These are phyloP conservation scores for Heloderma charlesbogerti DNA, from an alignment of 2,113 vertebrate species.

Conservation along the genomic window DNA sequence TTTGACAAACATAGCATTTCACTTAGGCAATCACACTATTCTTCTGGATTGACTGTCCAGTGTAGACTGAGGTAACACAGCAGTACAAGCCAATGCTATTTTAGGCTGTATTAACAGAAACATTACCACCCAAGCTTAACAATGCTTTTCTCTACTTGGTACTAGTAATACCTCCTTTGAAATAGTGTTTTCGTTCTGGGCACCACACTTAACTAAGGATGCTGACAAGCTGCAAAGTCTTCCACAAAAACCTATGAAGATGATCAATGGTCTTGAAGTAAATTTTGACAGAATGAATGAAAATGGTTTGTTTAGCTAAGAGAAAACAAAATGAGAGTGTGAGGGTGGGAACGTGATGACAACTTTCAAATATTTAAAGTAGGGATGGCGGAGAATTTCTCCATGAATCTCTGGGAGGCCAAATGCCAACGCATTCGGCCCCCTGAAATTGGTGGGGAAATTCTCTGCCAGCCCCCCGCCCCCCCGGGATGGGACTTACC, in stretches of 20 bases:
- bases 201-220: background rate
- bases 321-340: background rate
- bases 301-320: background rate
- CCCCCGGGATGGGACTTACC: too few species aligned
- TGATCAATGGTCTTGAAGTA: background rate
- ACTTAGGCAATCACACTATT: background rate
- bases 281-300: background rate
- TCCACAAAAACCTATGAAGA: background rate
- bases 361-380: slow-evolving; percentile 3
- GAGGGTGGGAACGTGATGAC: background rate
- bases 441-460: too few species aligned
- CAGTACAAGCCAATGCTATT: background rate
- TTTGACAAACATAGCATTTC: background rate
- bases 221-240: background rate
- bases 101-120: background rate
- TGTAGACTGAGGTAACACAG: background rate
- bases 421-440: too few species aligned
- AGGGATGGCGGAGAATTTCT: too few species aligned
- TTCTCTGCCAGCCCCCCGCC: too few species aligned
- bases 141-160: background rate
- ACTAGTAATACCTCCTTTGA: background rate
- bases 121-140: background rate
- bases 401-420: too few species aligned
- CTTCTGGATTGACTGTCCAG: background rate
- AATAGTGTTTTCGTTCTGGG: background rate